These are phyloP conservation scores for Himalopsyche anomala DNA, from an alignment of 2,888 invertebrate genomes.

Conservation along the genomic window DNA sequence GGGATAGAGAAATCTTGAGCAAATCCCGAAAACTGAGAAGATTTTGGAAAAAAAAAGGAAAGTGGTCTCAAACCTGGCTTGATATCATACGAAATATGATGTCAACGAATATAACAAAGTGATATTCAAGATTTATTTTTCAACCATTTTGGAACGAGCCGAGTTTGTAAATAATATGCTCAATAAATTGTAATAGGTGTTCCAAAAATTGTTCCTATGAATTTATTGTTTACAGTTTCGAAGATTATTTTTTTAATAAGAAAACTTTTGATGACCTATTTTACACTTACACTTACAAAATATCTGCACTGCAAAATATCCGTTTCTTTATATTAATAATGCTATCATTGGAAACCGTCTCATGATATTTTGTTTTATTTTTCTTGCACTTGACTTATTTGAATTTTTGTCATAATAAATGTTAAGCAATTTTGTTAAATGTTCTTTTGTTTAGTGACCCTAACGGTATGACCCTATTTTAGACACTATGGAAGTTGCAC, in stretches of 20 bases:
- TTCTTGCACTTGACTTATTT: background rate
- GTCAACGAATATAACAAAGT: no score
- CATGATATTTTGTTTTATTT: background rate
- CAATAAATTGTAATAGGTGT: no score
- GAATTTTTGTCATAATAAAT: conserved; percentile 27
- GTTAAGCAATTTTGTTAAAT: background rate
- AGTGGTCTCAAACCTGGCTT: no score
- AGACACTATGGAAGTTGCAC: no score
- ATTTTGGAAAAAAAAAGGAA: no score
- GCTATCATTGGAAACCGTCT: background rate
- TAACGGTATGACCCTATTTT: background rate
- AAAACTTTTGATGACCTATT: background rate
- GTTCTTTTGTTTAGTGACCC: background rate
- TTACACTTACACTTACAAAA: no score
- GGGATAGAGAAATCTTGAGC: no score
- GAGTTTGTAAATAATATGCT: no score
- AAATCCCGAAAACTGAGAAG: no score
- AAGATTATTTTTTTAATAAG: background rate
- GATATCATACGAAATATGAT: no score
- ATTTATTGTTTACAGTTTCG: background rate
- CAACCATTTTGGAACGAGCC: no score
- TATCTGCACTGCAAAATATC: background rate
- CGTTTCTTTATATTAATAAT: background rate
- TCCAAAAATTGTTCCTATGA: background rate
- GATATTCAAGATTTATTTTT: no score